Evolutionary conservation across 2,797 vertebrate species (phyloP).

Genomic region (Macroramphosus scolopax): DNA sequence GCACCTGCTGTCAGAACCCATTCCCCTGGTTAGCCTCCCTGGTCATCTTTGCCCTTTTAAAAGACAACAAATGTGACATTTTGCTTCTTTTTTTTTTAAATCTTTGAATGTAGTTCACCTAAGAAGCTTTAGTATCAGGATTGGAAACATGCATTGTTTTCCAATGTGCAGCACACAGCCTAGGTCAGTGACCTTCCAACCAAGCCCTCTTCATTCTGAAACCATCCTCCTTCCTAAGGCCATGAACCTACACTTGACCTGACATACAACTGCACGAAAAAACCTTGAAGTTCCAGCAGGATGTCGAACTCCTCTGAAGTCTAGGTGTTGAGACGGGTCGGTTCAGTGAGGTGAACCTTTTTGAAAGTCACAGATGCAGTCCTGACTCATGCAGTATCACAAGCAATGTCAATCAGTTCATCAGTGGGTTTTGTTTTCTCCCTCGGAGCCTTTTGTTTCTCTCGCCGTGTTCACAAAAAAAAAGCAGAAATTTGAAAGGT

Average conservation of each 20-base stretch:
- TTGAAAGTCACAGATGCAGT: conserved; percentile 45
- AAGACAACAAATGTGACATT: conserved; percentile 56
- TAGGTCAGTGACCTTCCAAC: conserved; percentile 34
- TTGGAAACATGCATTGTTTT: no score
- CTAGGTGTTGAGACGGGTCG: conserved; percentile 28
- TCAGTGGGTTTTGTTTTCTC: conserved; percentile 60
- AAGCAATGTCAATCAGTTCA: conserved; percentile 74
- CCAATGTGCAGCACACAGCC: conserved; percentile 13
- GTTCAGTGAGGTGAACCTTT: conserved; percentile 48
- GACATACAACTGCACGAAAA: conserved; percentile 24
- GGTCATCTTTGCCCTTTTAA: conserved; percentile 71
- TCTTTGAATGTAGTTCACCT: conserved; percentile 23
- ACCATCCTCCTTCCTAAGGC: conserved; percentile 18
- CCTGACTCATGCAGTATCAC: conserved; percentile 63
- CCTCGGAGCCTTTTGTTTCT: conserved; percentile 65
- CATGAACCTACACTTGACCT: conserved; percentile 2
- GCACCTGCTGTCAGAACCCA: conserved; percentile 62
- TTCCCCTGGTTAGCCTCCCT: conserved; percentile 53
- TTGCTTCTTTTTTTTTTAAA: no score
- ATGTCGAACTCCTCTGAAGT: conserved; percentile 16
- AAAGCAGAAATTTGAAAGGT: conserved; percentile 72
- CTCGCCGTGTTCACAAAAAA: conserved; percentile 53
- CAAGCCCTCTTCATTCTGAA: conserved; percentile 16
- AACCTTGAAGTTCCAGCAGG: conserved; percentile 12
- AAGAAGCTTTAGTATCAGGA: conserved; percentile 19